Conservation (phyloP, 2,797 vertebrate genomes). For the Xyrichtys novacula region DNA sequence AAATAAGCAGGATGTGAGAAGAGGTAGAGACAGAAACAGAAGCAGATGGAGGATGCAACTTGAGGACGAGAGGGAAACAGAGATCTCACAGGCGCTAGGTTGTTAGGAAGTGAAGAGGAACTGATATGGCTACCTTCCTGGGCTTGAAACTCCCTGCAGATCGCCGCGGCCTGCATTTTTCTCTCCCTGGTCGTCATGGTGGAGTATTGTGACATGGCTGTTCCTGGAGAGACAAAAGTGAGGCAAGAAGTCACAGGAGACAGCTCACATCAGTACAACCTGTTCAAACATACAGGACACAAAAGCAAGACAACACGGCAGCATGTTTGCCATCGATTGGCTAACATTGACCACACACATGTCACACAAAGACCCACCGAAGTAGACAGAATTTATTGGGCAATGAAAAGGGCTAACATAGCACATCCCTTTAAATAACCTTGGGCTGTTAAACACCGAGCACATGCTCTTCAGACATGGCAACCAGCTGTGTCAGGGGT, state of each 20-base stretch:
- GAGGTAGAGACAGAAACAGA: neutral
- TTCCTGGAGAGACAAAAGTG: conserved; percentile 66
- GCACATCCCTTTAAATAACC: conserved; percentile 86
- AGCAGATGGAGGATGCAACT: conserved; percentile 21
- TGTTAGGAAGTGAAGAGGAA: conserved; percentile 45
- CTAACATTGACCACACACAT: conserved; percentile 40
- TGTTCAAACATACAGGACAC: conserved; percentile 48
- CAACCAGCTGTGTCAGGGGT: conserved; percentile 69
- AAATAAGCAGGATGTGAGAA: neutral
- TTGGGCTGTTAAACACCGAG: conserved; percentile 71
- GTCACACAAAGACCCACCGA: conserved; percentile 37
- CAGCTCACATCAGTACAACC: conserved; percentile 49
- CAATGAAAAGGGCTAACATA: conserved; percentile 79
- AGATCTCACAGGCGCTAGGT: conserved; percentile 17
- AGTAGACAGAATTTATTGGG: conserved; percentile 71
- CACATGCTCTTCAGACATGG: conserved; percentile 70
- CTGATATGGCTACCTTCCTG: conserved; percentile 84
- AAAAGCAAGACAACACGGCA: conserved; percentile 43
- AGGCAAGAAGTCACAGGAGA: conserved; percentile 50
- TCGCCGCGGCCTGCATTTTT: conserved; percentile 92
- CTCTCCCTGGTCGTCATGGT: conserved; percentile 90
- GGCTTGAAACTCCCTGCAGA: conserved; percentile 93
- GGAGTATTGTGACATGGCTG: conserved; percentile 91
- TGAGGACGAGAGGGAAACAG: conserved; percentile 14
- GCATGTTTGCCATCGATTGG: conserved; percentile 47